Evolutionary conservation across 35 echinoderm and acorn worm species (phyloP), one percentile per base, ranked within the genome.

Genomic region (Heliocidaris erythrogramma): DNA sequence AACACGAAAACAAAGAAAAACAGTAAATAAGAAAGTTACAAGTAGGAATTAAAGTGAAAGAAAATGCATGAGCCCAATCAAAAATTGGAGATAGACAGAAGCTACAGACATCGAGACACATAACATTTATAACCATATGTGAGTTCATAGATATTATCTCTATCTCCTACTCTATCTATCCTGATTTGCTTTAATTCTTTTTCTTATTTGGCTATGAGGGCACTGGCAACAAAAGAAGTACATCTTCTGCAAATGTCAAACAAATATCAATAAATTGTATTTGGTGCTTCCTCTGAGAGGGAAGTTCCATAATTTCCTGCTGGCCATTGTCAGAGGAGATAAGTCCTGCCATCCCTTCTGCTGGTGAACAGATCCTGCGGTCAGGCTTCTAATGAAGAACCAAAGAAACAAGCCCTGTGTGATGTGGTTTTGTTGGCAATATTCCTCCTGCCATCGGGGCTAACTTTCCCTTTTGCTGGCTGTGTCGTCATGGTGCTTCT

Each of bases 181-280:
- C 60, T 27, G 17, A 69, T 69, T 69, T 69, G 60, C 60, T 27
- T 17, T 69, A 69, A 69, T 69, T 69, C 16, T 2, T 24, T 18
- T 18, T 24, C 24, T 27, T 18, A 21, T 27, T 18, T 18, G 16
- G 60, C 60, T 21, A 69, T 69, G 60, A 27, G 60, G 60, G 60
- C 60, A 69, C 60, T 69, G 60, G 60, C 16, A 88, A 88, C 86
- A 88, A 88, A 88, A 88, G 86, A 88, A 88, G 86, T 88, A 88
- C 86, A 88, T 88, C 86, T 88, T 88, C 86, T 88, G 31, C 86
- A 88, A 88, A 88, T 88, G 86, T 88, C 86, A 88, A 48, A 31
- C 86, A 88, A 88, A 42, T 88, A 88, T 88, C 86, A 32, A 48
- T 88, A 88, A 48, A 88, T 88, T 32, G 31, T 88, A 48, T 88